phyloP scores from a whole-genome alignment of 2,888 invertebrate species.

The Leucoma salicis region DNA sequence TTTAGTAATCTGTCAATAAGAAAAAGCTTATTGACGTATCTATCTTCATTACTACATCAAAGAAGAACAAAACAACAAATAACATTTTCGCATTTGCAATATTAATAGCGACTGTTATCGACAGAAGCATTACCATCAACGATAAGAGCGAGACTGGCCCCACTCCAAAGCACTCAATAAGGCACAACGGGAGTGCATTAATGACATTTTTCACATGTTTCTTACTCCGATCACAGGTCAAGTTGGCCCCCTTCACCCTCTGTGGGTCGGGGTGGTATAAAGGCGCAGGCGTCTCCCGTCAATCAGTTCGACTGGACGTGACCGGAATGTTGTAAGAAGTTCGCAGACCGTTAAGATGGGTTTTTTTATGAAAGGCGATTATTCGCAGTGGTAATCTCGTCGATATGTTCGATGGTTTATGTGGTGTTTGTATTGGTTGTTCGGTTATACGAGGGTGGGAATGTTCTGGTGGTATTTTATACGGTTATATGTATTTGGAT shows the following conservation, averaged over 20 bases:
- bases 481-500: conserved; percentile 2
- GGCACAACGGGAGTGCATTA: conserved; percentile 68
- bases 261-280: conserved; percentile 34
- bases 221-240: conserved; percentile 69
- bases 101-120: not conserved
- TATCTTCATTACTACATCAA: not conserved
- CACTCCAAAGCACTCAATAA: conserved; percentile 29
- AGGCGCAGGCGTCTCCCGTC: conserved; percentile 79
- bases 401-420: conserved; percentile 32
- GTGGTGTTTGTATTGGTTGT: conserved; percentile 27
- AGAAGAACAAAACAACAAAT: not conserved
- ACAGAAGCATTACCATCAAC: conserved; percentile 10
- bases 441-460: conserved; percentile 7
- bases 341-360: conserved; percentile 53
- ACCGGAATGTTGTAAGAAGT: conserved; percentile 60
- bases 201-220: conserved; percentile 80
- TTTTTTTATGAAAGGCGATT: conserved; percentile 57
- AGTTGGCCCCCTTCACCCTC: conserved; percentile 33
- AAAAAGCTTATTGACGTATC: too few species aligned
- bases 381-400: conserved; percentile 52
- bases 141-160: conserved; percentile 13
- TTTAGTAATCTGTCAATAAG: too few species aligned
- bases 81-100: not conserved
- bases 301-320: conserved; percentile 78
- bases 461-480: conserved; percentile 1